Percentiles rank a stretch among this genome's conserved stretches.
phyloP scores from a whole-genome alignment of 2,113 vertebrate species.

The Ailurus styani region DNA sequence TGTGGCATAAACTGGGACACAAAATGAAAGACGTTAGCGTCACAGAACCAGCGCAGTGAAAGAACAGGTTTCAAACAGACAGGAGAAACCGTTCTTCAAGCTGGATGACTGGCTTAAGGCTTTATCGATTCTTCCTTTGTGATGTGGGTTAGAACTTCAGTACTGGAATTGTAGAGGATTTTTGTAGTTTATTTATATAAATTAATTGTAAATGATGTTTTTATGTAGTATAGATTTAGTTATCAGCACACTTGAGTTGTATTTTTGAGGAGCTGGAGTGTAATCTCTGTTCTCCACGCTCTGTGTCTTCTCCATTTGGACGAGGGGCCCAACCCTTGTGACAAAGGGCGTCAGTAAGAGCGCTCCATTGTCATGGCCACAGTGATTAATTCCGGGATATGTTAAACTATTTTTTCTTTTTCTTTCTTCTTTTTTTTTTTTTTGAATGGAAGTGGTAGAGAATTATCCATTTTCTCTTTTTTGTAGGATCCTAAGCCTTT shows the following conservation, averaged over 20 bases:
- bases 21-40: neutral
- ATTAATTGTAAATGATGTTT: neutral
- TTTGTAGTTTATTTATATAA: neutral
- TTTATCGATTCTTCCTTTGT: neutral
- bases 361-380: neutral
- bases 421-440: neutral
- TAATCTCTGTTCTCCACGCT: neutral
- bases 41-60: neutral
- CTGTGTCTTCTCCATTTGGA: neutral
- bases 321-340: rapidly evolving
- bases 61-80: neutral
- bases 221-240: neutral
- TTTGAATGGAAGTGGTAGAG: neutral
- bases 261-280: neutral
- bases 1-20: neutral
- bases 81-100: neutral
- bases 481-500: neutral
- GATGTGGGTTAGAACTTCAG: neutral
- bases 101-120: neutral
- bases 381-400: neutral
- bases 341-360: neutral
- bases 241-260: neutral
- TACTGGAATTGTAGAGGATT: neutral
- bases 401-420: too few relatives aligned
- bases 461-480: neutral